Evolutionary conservation across 2,797 vertebrate genomes (phyloP).

Genomic region (Chaetodon trifasciatus): DNA sequence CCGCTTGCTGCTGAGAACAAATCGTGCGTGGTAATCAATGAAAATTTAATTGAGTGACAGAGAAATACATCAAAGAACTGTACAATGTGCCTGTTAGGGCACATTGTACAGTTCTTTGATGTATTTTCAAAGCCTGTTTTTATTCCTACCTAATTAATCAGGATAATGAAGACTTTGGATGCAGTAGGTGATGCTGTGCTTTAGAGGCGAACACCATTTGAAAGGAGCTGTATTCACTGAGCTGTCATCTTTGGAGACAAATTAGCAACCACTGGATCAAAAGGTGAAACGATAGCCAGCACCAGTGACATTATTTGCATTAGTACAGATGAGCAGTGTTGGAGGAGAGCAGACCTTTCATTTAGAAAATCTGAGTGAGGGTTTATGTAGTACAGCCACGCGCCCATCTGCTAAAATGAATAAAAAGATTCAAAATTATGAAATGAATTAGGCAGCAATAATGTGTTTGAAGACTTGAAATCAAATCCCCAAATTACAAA

Average conservation of each 20-base stretch:
- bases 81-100: slow-evolving; percentile 36
- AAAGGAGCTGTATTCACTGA: slow-evolving; percentile 15
- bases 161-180: slow-evolving; percentile 65
- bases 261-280: slow-evolving; percentile 24
- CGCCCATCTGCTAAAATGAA: slow-evolving; percentile 56
- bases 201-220: slow-evolving; percentile 23
- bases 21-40: slow-evolving; percentile 79
- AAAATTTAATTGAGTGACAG: slow-evolving; percentile 76
- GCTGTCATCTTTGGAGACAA: slow-evolving; percentile 39
- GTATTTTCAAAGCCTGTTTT: slow-evolving; percentile 77
- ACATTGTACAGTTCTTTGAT: slow-evolving; percentile 78
- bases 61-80: slow-evolving; percentile 20
- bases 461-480: slow-evolving; percentile 30
- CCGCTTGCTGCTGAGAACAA: slow-evolving; percentile 66
- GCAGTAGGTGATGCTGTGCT: slow-evolving; percentile 44
- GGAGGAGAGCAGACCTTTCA: slow-evolving; percentile 45
- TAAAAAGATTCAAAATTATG: slow-evolving; percentile 54
- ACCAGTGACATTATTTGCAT: slow-evolving; percentile 15
- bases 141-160: slow-evolving; percentile 74
- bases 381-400: neutral
- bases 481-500: slow-evolving; percentile 35
- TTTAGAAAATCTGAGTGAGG: slow-evolving; percentile 53
- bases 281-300: slow-evolving; percentile 33
- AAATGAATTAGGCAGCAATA: slow-evolving; percentile 51
- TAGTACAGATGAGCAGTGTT: neutral